phyloP scores from a whole-genome alignment of 1,140 invertebrate species.

The Drosophila eugracilis region DNA sequence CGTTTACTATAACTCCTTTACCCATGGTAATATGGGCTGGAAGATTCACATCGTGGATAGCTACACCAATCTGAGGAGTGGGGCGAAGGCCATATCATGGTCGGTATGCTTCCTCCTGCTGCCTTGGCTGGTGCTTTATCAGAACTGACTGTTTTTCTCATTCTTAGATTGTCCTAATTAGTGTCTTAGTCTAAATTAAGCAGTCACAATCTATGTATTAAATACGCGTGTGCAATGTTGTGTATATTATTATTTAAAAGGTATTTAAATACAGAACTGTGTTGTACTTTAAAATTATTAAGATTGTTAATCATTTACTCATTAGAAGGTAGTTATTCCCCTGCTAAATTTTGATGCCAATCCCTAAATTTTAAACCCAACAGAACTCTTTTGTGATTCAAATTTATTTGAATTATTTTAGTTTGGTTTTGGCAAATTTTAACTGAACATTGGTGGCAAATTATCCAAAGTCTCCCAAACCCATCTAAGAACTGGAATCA shows the following conservation, averaged over 20 bases:
- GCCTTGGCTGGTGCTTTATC: constrained; percentile 24
- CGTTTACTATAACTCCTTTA: constrained; percentile 97
- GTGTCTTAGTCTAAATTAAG: constrained; percentile 54
- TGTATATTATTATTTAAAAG: constrained; percentile 61
- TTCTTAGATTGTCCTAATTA: constrained; percentile 26
- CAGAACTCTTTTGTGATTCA: background rate
- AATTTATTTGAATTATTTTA: background rate
- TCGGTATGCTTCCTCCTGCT: constrained; percentile 23
- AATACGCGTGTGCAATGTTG: constrained; percentile 25
- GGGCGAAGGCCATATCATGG: constrained; percentile 6
- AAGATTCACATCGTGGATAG: constrained; percentile 94
- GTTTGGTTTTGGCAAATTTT: too few species aligned
- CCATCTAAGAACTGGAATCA: background rate
- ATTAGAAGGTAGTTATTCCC: too few species aligned
- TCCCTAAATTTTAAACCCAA: too few species aligned
- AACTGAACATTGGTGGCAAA: background rate
- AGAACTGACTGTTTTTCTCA: constrained; percentile 36
- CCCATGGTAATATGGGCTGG: constrained; percentile 96
- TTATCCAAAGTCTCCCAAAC: background rate
- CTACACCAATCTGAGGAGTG: constrained; percentile 84
- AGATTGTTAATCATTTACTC: too few species aligned
- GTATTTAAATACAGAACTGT: constrained; percentile 66
- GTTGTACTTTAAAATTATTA: constrained; percentile 35
- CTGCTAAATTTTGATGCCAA: too few species aligned
- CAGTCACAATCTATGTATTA: constrained; percentile 52